These are phyloP conservation scores for Zoanthus gigantus DNA, from an alignment of 92 coral and sea anemone genomes.

Conservation along the genomic window DNA sequence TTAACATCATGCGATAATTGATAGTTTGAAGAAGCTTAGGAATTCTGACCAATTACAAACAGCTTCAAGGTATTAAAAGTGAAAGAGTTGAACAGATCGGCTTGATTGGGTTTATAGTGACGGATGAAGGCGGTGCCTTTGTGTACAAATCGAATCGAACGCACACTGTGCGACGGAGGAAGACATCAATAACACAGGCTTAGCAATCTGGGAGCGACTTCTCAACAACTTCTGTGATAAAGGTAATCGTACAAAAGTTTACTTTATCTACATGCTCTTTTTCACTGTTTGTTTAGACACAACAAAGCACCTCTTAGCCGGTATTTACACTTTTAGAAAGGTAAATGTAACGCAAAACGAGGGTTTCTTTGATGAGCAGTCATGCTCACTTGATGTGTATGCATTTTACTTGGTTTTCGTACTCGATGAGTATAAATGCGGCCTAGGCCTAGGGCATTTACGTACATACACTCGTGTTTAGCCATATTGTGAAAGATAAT, in stretches of 20 bases:
- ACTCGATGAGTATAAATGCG: neutral
- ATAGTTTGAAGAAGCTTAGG: neutral
- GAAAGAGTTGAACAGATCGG: neutral
- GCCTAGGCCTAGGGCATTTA: slow-evolving; percentile 30
- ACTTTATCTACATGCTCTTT: neutral
- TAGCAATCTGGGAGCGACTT: neutral
- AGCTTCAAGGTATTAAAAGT: neutral
- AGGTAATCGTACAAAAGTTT: neutral
- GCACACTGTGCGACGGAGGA: neutral
- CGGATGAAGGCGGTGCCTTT: slow-evolving; percentile 27
- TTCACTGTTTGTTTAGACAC: slow-evolving; percentile 22
- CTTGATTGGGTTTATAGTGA: slow-evolving; percentile 38
- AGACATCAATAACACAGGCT: neutral
- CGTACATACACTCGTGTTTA: neutral
- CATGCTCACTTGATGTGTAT: neutral
- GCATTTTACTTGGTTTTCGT: neutral
- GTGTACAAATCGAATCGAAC: neutral
- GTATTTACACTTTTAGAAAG: slow-evolving; percentile 21
- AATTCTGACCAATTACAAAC: slow-evolving; percentile 29
- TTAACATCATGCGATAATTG: slow-evolving; percentile 1
- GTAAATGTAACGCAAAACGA: neutral
- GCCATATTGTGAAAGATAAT: slow-evolving; percentile 31
- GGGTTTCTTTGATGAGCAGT: slow-evolving; percentile 9
- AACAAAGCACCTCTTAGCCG: neutral
- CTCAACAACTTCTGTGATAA: neutral